Conservation (phyloP, 2,888 invertebrate genomes). For the Serripes groenlandicus region DNA sequence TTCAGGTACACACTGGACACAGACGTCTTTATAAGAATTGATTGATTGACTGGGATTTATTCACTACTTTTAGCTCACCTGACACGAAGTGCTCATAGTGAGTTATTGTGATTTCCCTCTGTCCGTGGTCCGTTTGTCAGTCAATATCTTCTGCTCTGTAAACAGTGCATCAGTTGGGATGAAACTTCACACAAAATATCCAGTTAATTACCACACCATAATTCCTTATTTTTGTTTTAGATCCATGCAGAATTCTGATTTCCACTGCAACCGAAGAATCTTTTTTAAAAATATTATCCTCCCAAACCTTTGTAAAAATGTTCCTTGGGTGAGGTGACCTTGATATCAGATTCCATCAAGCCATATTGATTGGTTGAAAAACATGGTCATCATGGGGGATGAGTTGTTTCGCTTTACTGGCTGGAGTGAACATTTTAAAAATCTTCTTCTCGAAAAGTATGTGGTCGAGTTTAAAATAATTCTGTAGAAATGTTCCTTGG, state of each 20-base stretch:
- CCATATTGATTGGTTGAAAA: not conserved
- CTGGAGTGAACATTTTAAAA: not conserved
- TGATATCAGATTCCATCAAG: not conserved
- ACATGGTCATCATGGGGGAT: not conserved
- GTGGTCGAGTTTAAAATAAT: too few relatives aligned
- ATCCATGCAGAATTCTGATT: not conserved
- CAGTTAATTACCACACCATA: not conserved
- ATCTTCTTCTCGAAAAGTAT: not conserved
- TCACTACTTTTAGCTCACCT: slow-evolving; percentile 11
- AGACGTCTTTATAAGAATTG: not conserved
- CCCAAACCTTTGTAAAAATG: not conserved
- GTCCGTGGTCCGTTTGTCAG: not conserved
- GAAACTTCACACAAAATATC: not conserved
- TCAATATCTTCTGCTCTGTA: not conserved
- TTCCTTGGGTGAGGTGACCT: not conserved
- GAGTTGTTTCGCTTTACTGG: not conserved
- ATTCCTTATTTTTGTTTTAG: not conserved
- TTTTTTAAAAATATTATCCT: not conserved
- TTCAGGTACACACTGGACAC: slow-evolving; percentile 81
- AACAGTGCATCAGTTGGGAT: not conserved
- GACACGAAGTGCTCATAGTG: not conserved
- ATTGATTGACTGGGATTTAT: too few relatives aligned
- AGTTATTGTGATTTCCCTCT: not conserved
- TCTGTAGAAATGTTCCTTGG: too few relatives aligned
- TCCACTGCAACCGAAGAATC: not conserved